phyloP scores from a whole-genome alignment of 2,888 invertebrate genomes.

The Liposcelis brunnea region DNA sequence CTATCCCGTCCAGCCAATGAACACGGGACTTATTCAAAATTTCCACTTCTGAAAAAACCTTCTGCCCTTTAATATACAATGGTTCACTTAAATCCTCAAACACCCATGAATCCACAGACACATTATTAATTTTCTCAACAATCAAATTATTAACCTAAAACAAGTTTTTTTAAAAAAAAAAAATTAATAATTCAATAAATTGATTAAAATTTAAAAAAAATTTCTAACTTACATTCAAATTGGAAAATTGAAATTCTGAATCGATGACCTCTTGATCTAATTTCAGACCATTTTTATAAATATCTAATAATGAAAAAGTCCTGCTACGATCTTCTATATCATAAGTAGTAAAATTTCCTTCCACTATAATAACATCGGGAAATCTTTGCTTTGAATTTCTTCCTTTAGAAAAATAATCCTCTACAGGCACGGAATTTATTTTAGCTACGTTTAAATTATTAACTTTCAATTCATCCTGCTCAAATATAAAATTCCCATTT shows the following conservation, averaged over 20 bases:
- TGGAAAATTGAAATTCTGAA: constrained; percentile 24
- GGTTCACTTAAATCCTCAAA: constrained; percentile 25
- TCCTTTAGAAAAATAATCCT: constrained; percentile 28
- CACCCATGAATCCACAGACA: constrained; percentile 28
- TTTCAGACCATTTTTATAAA: constrained; percentile 24
- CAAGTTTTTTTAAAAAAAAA: constrained; percentile 12
- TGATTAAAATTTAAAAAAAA: no score
- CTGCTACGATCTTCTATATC: constrained; percentile 24
- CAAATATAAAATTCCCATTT: no score
- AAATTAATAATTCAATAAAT: constrained; percentile 16
- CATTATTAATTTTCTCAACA: constrained; percentile 28
- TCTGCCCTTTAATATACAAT: constrained; percentile 31
- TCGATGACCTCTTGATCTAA: constrained; percentile 23
- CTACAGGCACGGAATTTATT: constrained; percentile 15
- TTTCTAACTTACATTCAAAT: constrained; percentile 23
- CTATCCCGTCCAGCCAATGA: constrained; percentile 29
- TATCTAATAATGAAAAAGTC: constrained; percentile 21
- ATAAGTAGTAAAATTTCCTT: no score
- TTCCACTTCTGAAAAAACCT: constrained; percentile 28
- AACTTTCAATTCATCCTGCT: constrained; percentile 28
- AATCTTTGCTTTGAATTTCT: no score
- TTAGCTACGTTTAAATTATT: constrained; percentile 8
- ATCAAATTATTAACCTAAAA: constrained; percentile 24
- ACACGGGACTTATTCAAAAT: constrained; percentile 28
- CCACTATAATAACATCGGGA: no score